phyloP scores from a whole-genome alignment of 2,888 invertebrate species.

The Hypomecis atomaria region DNA sequence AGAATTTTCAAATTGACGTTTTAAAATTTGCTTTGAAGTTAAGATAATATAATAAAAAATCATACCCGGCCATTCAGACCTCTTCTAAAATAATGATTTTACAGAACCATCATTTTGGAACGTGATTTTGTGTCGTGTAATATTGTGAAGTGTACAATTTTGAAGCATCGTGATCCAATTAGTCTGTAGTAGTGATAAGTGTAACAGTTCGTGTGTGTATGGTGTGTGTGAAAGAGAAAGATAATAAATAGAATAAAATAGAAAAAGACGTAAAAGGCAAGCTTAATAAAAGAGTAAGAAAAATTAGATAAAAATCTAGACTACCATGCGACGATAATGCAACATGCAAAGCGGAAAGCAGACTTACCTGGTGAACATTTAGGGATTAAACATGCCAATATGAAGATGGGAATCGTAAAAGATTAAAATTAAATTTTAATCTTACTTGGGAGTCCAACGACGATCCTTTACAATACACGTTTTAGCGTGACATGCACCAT shows the following conservation, averaged over 20 bases:
- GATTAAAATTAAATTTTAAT: slow-evolving; percentile 65
- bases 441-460: slow-evolving; percentile 84
- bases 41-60: slow-evolving; percentile 52
- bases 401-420: slow-evolving; percentile 62
- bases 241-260: slow-evolving; percentile 73
- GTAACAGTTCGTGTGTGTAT: slow-evolving; percentile 57
- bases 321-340: slow-evolving; percentile 77
- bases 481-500: slow-evolving; percentile 55
- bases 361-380: slow-evolving; percentile 60
- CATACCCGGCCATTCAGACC: slow-evolving; percentile 81
- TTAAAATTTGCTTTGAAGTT: neutral
- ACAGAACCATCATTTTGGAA: slow-evolving; percentile 50
- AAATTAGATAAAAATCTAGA: slow-evolving; percentile 48
- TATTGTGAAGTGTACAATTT: slow-evolving; percentile 80
- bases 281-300: slow-evolving; percentile 60
- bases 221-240: slow-evolving; percentile 62
- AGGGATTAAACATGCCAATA: slow-evolving; percentile 63
- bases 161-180: slow-evolving; percentile 71
- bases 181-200: slow-evolving; percentile 64
- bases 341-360: slow-evolving; percentile 68
- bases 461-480: slow-evolving; percentile 79
- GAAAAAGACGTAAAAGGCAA: slow-evolving; percentile 67
- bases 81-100: slow-evolving; percentile 63
- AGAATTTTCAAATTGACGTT: neutral
- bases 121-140: slow-evolving; percentile 67